Conservation (phyloP, 2,113 vertebrate genomes). For the Nothocercus julius region DNA sequence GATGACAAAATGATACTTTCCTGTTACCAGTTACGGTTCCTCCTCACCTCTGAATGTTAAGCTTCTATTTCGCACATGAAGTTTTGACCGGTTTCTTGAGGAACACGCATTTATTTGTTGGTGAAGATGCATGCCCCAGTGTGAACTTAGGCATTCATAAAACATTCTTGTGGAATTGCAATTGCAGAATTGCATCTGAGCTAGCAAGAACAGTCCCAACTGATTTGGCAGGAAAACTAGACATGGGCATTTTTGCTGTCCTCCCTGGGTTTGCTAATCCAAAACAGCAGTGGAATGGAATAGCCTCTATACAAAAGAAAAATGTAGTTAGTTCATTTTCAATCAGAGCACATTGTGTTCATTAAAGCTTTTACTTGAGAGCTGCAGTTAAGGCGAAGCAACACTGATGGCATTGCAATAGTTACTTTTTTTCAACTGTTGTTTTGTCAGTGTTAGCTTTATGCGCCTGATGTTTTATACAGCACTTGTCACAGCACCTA, state of each 20-base stretch:
- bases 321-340: not conserved
- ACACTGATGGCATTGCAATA: not conserved
- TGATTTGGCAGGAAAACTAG: not conserved
- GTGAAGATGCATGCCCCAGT: rapidly evolving
- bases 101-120: not conserved
- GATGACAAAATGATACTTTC: rapidly evolving
- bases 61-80: not conserved
- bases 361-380: not conserved
- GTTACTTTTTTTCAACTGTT: not conserved
- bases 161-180: not conserved
- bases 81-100: not conserved
- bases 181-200: not conserved
- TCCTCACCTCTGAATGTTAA: not conserved
- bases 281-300: not conserved
- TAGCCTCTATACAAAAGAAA: not conserved
- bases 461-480: not conserved
- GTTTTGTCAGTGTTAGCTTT: not conserved
- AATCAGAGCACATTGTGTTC: not conserved
- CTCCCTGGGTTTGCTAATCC: not conserved
- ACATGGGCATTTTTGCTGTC: not conserved
- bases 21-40: not conserved
- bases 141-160: not conserved
- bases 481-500: not conserved
- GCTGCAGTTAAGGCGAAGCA: not conserved
- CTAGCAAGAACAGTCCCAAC: not conserved